Percentiles rank a stretch among this genome's conserved stretches.
Evolutionary conservation across 2,888 invertebrate species (phyloP).

Genomic region (Plemyria rubiginata): DNA sequence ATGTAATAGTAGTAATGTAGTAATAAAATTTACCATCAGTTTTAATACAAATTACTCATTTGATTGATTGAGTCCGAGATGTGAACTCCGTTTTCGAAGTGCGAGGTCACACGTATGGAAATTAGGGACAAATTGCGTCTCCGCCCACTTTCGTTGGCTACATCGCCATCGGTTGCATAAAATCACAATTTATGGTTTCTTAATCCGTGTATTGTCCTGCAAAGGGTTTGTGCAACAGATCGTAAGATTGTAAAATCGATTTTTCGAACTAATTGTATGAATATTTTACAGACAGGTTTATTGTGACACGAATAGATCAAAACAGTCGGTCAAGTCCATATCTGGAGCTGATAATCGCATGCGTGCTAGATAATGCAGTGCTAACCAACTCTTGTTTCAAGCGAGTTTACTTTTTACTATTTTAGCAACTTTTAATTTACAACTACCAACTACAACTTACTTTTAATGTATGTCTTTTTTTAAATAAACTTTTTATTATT

Average conservation of each 20-base stretch:
- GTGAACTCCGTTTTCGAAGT: slow-evolving; percentile 24
- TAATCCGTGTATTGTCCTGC: slow-evolving; percentile 68
- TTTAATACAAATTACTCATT: neutral
- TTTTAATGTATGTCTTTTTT: too few relatives aligned
- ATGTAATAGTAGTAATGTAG: too few relatives aligned
- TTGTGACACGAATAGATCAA: slow-evolving; percentile 63
- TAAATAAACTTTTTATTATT: too few relatives aligned
- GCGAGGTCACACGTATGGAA: slow-evolving; percentile 62
- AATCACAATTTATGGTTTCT: slow-evolving; percentile 70
- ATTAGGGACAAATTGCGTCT: slow-evolving; percentile 82
- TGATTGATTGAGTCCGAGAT: slow-evolving; percentile 24
- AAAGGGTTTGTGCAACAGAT: slow-evolving; percentile 59
- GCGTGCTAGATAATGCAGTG: slow-evolving; percentile 52
- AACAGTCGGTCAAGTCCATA: slow-evolving; percentile 66
- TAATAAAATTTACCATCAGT: too few relatives aligned
- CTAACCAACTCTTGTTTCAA: slow-evolving; percentile 4
- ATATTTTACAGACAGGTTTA: slow-evolving; percentile 41
- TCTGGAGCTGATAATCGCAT: slow-evolving; percentile 71
- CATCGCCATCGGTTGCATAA: slow-evolving; percentile 69
- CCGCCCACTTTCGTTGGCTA: slow-evolving; percentile 77
- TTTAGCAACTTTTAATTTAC: too few relatives aligned
- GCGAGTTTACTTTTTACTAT: neutral
- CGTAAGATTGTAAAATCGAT: slow-evolving; percentile 53
- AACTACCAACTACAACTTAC: too few relatives aligned
- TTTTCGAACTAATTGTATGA: slow-evolving; percentile 41